These are phyloP conservation scores for Cephus cinctus DNA, from an alignment of 1,140 invertebrate species.

Conservation along the genomic window DNA sequence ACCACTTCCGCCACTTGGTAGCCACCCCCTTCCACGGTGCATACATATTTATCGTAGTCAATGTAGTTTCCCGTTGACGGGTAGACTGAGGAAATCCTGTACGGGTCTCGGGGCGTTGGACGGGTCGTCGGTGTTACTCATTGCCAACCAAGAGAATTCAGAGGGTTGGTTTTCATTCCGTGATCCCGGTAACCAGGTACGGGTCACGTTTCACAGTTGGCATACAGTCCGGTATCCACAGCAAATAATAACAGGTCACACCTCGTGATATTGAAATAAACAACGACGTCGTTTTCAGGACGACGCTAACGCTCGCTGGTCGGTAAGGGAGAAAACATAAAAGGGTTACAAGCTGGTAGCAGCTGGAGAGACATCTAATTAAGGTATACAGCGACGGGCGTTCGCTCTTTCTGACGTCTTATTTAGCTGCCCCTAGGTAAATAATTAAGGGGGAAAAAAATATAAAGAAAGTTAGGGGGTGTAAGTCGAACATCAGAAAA, in stretches of 20 bases:
- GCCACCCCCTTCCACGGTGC: too few species aligned
- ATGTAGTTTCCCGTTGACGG: too few species aligned
- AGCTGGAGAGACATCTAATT: too few species aligned
- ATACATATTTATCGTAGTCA: constrained; percentile 21
- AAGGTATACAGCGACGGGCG: too few species aligned
- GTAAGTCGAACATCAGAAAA: too few species aligned
- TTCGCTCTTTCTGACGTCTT: too few species aligned
- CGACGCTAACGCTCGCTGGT: neutral
- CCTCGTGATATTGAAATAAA: constrained; percentile 18
- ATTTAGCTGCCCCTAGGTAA: too few species aligned
- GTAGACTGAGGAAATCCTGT: too few species aligned
- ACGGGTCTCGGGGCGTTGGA: neutral
- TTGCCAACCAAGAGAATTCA: constrained; percentile 9
- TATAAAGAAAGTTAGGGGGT: too few species aligned
- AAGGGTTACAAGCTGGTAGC: neutral
- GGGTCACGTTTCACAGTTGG: constrained; percentile 16
- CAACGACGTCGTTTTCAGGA: neutral
- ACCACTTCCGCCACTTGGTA: too few species aligned
- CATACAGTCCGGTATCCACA: constrained; percentile 7
- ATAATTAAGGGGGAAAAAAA: too few species aligned
- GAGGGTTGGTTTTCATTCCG: constrained; percentile 4
- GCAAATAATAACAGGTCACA: constrained; percentile 19
- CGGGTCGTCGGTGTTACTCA: neutral
- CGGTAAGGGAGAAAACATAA: neutral
- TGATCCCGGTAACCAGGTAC: constrained; percentile 5